A percentile compares a stretch with the other conserved stretches of the same genome.
These are phyloP conservation scores for Micrasema longulum DNA, from an alignment of 1,140 invertebrate species.

Conservation along the genomic window DNA sequence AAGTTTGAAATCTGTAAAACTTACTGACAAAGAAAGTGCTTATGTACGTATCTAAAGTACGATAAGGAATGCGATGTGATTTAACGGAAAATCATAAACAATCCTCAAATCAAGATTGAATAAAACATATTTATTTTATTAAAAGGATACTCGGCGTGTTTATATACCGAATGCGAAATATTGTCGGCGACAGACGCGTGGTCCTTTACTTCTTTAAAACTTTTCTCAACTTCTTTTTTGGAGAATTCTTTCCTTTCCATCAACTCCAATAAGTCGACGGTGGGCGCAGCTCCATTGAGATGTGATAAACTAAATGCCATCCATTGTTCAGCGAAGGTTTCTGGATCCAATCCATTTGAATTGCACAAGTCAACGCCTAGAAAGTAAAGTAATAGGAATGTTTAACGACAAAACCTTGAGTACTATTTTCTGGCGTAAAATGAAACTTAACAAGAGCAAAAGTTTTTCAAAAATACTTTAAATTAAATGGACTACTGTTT, in stretches of 20 bases:
- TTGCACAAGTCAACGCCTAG: slow-evolving; percentile 71
- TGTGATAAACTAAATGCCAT: slow-evolving; percentile 74
- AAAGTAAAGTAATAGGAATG: slow-evolving; percentile 47
- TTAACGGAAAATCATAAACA: neutral
- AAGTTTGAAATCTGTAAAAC: too few relatives aligned
- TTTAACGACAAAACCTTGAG: slow-evolving; percentile 42
- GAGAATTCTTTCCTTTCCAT: slow-evolving; percentile 74
- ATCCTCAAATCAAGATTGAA: neutral
- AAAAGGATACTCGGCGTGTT: slow-evolving; percentile 42
- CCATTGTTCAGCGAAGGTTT: slow-evolving; percentile 76
- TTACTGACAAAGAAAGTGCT: too few relatives aligned
- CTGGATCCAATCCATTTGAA: slow-evolving; percentile 71
- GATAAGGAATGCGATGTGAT: neutral
- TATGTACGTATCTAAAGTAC: too few relatives aligned
- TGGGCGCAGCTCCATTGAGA: slow-evolving; percentile 70
- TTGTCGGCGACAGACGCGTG: slow-evolving; percentile 10
- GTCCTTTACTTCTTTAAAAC: slow-evolving; percentile 43
- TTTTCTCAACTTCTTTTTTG: slow-evolving; percentile 61
- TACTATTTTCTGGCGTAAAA: neutral
- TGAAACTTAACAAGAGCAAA: slow-evolving; percentile 23
- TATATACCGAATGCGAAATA: slow-evolving; percentile 20
- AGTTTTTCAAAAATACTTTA: slow-evolving; percentile 13
- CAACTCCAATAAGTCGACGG: slow-evolving; percentile 67
- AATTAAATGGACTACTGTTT: slow-evolving; percentile 5
- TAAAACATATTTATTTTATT: neutral